Base-by-base conservation (phyloP, 2,888 invertebrate genomes). In the Conops quadrifasciatus region DNA sequence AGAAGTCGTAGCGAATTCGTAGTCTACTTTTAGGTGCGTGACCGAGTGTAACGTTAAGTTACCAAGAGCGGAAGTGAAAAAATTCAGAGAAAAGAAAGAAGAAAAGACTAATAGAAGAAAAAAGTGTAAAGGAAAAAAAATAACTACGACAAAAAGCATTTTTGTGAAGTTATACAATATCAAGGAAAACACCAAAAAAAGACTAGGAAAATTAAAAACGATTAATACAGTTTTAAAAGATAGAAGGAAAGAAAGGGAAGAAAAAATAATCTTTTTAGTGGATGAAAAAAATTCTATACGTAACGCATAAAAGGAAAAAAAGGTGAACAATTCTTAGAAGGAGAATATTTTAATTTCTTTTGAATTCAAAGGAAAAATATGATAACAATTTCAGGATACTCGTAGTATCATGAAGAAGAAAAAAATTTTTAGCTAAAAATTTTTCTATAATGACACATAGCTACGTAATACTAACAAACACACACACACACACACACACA, bases 11-110 rank as follows among this genome's bases (percentile, higher is more conserved):
- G 73, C 77, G 72, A 71, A 75, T 75, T 82, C 77, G 83, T 82
- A 82, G 82, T 83, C 82, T 81, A 81, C 81, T 80, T 82, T 82
- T 81, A 82, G 82, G 83, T 83, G 82, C 82, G 81, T 81, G 79
- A 80, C 80, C 77, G 80, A 75, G 74, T 74, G 77, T 72, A 76
- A 75, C 78, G 76, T 77, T 66, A 62, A 49, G 65, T 71, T 66
- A 63, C 64, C 66, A 30, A 28, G 66, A 76, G 74, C 76, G 76
- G 76, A 74, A 75, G 73, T 72, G 63, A 53, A 73, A 74, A 71
- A 74, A 66, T 71, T 74, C 63, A 43, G 49, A 74, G 71, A 68
- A 63, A 76, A 71, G 70, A 36, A 62, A 72, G 58, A 73, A 72
- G 28, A 67, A 63, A 71, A 68, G 58, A 43, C 45, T 63, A 71